Evolutionary conservation across 2,113 vertebrate species (phyloP), one percentile per base, ranked within the genome.

Genomic region (Falcunculus frontatus): DNA sequence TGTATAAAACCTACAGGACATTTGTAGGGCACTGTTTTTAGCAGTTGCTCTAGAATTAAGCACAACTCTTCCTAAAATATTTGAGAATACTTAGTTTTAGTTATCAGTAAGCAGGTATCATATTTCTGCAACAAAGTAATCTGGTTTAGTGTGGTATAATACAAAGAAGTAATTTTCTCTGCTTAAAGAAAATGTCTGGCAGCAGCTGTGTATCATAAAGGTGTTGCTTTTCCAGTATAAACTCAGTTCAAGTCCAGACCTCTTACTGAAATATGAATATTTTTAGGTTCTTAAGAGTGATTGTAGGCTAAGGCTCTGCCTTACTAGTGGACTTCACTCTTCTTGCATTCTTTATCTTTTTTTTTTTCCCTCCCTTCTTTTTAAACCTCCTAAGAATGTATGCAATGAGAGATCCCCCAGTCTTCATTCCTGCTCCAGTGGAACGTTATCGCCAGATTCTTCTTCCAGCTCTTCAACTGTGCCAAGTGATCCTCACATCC

Each of bases 391-490:
- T 69, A 89, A 99, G 98, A 93, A 83, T 98, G 79, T 98, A 98
- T 97, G 97, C 96, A 67, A 97, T 98, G 97, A 98, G 99, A 95
- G 99, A 99, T 62, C 97, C 98, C 3, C 99, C 99, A 5, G 96
- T 99, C 44, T 99, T 99, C 96, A 99, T 99, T 96, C 99, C 99
- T 6, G 98, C 98, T 25, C 99, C 99, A 3, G 95, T 99, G 94
- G 99, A 99, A 92, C 98, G 99, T 42, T 99, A 99, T 95, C 98
- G 98, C 41, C 99, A 99, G 98, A 99, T 99, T 92, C 98, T 99
- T 70, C 97, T 99, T 49, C 99, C 99, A 6, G 98, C 99, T 7
- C 98, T 99, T 74, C 98, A 98, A 9, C 97, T 99, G 13, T 98
- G 99, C 81, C 99, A 99, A 52, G 98, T 99, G 62, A 99, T 99